Evolutionary conservation across 2,888 invertebrate species (phyloP), one percentile per base, ranked within the genome.

Genomic region (Phlogophora meticulosa): DNA sequence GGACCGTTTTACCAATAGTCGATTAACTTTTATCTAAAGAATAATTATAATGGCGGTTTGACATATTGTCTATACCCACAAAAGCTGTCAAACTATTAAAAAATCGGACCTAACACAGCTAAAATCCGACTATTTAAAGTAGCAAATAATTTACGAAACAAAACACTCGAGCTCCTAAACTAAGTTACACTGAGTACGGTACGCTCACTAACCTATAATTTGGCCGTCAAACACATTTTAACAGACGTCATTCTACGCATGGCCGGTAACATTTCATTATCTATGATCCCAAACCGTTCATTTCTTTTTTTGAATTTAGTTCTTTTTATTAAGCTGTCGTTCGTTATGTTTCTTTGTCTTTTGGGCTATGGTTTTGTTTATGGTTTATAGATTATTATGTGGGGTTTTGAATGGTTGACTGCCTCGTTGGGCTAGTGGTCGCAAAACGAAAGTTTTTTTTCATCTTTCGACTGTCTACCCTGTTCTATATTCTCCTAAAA

Each of bases 141-240:
- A 9, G 7, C 13, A n/a, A 36, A 38, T 45, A 0, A 38, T 9
- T 22, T 11, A 24, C 11, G 13, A 71, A 66, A 46, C 49, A 48
- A 38, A 32, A 15, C 40, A 10, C 20, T 51, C 49, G 7, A 24
- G 10, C 87, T 81, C 86, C 61, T 63, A 32, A n/a, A 53, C 82
- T 85, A 83, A 28, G 38, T 57, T 52, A 76, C 62, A 76, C 70
- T 83, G 82, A 82, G 77, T 76, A 78, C 75, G 74, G 72, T 78
- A 72, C 72, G 53, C 78, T 81, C 72, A n/a, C n/a, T n/a, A 85
- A 81, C 83, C 88, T 89, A 86, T 93, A 94, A 94, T 94, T 94
- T 94, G 88, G 84, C 91, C 90, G 94, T 94, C 94, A 94, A 92
- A 93, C 91, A 90, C 89, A 90, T 93, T 88, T 91, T 90, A 91